Conservation (phyloP, 2,888 invertebrate genomes). For the Patella depressa region DNA sequence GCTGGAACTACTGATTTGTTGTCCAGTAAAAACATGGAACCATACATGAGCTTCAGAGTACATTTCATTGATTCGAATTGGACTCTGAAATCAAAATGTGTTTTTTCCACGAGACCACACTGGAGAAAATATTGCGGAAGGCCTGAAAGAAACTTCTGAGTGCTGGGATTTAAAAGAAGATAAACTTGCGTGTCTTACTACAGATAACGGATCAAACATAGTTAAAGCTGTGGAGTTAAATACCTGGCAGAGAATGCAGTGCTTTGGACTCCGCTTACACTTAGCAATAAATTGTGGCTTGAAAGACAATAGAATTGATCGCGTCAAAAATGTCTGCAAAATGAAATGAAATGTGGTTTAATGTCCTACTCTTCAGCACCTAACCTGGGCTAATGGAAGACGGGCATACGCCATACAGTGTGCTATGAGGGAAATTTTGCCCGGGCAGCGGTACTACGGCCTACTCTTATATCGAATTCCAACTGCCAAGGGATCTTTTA, state of each 20-base stretch:
- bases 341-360: too few relatives aligned
- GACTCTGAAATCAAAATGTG: neutral
- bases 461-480: too few relatives aligned
- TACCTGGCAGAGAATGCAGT: neutral
- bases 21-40: neutral
- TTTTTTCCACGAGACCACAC: neutral
- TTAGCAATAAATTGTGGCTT: neutral
- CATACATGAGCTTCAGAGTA: neutral
- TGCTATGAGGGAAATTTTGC: too few relatives aligned
- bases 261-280: neutral
- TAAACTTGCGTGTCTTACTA: neutral
- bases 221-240: neutral
- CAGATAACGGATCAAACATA: neutral
- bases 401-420: too few relatives aligned
- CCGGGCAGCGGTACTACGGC: too few relatives aligned
- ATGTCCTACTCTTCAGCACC: too few relatives aligned
- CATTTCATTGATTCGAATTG: neutral
- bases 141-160: neutral
- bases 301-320: too few relatives aligned
- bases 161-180: neutral
- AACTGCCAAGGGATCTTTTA: too few relatives aligned
- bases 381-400: too few relatives aligned
- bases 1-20: neutral
- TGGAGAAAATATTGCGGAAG: neutral
- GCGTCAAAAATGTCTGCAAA: too few relatives aligned